These are phyloP conservation scores for Montipora capricornis DNA, from an alignment of 64 coral and sea anemone species.

Conservation along the genomic window DNA sequence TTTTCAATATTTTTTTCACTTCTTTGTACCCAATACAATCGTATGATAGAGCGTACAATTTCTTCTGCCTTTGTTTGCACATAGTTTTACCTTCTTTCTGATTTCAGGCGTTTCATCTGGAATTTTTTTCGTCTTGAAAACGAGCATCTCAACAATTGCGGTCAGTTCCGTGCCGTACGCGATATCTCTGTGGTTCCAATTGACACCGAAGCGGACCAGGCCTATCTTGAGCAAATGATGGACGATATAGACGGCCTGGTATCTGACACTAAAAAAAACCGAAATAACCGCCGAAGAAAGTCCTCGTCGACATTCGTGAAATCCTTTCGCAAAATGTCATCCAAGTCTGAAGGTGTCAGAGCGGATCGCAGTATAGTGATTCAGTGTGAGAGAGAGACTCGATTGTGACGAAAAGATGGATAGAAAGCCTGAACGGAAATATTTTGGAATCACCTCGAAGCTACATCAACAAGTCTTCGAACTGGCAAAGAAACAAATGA, in stretches of 20 bases:
- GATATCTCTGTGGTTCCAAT: slow-evolving; percentile 98
- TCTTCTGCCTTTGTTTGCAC: not conserved
- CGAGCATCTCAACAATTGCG: slow-evolving; percentile 98
- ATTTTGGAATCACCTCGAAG: too few relatives aligned
- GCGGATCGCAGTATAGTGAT: not conserved
- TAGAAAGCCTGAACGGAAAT: not conserved
- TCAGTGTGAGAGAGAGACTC: slow-evolving; percentile 1
- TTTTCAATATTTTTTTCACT: too few relatives aligned
- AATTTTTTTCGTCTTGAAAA: slow-evolving; percentile 99
- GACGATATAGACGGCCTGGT: slow-evolving; percentile 79
- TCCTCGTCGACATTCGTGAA: not conserved
- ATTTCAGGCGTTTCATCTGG: slow-evolving; percentile 96
- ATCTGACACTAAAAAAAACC: not conserved
- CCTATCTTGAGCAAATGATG: slow-evolving; percentile 87
- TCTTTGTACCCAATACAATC: not conserved
- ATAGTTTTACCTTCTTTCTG: not conserved
- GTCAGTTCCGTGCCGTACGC: slow-evolving; percentile 94
- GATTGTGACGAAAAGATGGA: not conserved
- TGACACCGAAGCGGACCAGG: slow-evolving; percentile 76
- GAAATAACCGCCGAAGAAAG: not conserved
- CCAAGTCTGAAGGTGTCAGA: not conserved
- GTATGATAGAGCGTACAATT: not conserved
- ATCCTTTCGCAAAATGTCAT: slow-evolving; percentile 21
- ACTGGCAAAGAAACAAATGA: too few relatives aligned
- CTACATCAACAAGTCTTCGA: too few relatives aligned